Evolutionary conservation across 2,888 invertebrate species (phyloP).

Genomic region (Eugnorisma glareosa): DNA sequence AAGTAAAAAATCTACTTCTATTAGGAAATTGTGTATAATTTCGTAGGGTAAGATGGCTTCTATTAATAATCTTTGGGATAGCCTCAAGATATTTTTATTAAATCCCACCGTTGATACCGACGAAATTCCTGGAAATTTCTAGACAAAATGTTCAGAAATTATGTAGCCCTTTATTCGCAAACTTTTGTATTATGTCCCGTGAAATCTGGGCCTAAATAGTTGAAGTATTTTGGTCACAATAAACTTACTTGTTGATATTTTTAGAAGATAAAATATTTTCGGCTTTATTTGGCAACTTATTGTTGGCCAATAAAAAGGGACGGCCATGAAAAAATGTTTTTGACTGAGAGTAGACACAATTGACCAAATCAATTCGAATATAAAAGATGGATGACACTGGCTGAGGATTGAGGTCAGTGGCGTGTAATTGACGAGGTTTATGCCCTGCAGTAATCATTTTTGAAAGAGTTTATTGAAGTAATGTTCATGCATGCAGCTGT

Average conservation of each 20-base stretch:
- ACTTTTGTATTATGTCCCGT: neutral
- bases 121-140: constrained; percentile 9
- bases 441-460: neutral
- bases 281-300: neutral
- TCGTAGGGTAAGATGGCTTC: neutral
- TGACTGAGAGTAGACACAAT: constrained; percentile 12
- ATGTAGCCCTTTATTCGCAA: neutral
- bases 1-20: neutral
- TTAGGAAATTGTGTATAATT: rapidly evolving
- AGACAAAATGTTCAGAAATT: neutral
- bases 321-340: constrained; percentile 2
- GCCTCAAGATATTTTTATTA: too few species aligned
- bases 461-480: neutral
- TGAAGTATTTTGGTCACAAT: neutral
- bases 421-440: neutral
- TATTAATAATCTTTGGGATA: neutral
- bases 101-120: neutral
- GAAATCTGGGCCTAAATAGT: constrained; percentile 11
- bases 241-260: constrained; percentile 15
- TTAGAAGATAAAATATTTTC: neutral
- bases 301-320: constrained; percentile 11
- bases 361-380: constrained; percentile 25
- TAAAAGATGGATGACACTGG: constrained; percentile 2
- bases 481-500: neutral
- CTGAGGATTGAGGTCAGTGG: constrained; percentile 15